Evolutionary conservation across 2,797 vertebrate species (phyloP).

Genomic region (Chaenodraco wilsoni): DNA sequence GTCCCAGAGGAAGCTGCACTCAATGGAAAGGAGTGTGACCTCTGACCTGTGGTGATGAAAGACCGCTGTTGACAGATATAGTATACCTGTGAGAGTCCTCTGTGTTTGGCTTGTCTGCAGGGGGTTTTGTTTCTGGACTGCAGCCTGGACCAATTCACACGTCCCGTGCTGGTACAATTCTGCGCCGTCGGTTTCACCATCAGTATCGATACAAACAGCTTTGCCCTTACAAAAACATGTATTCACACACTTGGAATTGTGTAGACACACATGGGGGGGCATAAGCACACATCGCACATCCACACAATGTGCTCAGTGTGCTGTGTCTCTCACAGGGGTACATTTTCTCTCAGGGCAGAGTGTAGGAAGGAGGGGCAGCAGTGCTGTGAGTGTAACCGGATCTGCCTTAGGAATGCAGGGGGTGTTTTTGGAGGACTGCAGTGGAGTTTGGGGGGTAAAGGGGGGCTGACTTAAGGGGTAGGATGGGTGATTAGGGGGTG

Average conservation of each 20-base stretch:
- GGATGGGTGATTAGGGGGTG: slow-evolving; percentile 87
- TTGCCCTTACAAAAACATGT: slow-evolving; percentile 66
- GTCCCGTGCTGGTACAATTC: slow-evolving; percentile 34
- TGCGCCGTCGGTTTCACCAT: slow-evolving; percentile 14
- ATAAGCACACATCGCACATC: slow-evolving; percentile 49
- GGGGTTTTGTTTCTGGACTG: slow-evolving; percentile 64
- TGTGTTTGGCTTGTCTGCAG: slow-evolving; percentile 74
- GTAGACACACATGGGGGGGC: slow-evolving; percentile 46
- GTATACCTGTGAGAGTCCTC: slow-evolving; percentile 84
- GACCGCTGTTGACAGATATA: slow-evolving; percentile 80
- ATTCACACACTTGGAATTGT: slow-evolving; percentile 45
- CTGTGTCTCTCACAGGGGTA: slow-evolving; percentile 70
- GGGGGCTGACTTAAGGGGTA: slow-evolving; percentile 69
- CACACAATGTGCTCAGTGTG: slow-evolving; percentile 73
- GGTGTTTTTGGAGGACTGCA: slow-evolving; percentile 72
- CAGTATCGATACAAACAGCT: slow-evolving; percentile 48
- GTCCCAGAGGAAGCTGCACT: slow-evolving; percentile 78
- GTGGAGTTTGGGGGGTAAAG: slow-evolving; percentile 70
- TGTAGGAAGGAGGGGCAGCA: slow-evolving; percentile 77
- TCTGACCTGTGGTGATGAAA: slow-evolving; percentile 77
- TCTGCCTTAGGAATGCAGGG: slow-evolving; percentile 81
- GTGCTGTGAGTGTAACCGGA: slow-evolving; percentile 83
- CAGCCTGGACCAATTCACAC: slow-evolving; percentile 60
- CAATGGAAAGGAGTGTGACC: slow-evolving; percentile 76
- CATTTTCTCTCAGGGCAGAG: slow-evolving; percentile 77